These are phyloP conservation scores for Zaprionus tsacasi DNA, from an alignment of 1,140 invertebrate genomes.

Conservation along the genomic window DNA sequence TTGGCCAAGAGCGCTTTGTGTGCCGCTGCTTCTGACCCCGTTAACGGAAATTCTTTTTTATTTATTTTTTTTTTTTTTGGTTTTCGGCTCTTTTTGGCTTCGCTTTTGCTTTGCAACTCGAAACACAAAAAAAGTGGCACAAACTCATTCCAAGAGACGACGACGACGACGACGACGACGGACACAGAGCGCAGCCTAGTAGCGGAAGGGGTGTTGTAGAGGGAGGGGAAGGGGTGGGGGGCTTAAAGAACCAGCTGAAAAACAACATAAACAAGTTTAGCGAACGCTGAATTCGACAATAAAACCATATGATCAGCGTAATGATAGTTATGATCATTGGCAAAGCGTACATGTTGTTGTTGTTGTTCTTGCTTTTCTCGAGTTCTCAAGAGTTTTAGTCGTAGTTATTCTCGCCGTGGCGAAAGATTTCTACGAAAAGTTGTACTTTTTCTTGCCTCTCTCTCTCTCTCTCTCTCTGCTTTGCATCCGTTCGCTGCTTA, in stretches of 20 bases:
- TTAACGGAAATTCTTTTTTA: constrained; percentile 76
- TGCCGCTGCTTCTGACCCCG: constrained; percentile 65
- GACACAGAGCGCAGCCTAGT: constrained; percentile 1
- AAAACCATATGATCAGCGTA: constrained; percentile 80
- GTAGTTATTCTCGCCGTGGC: constrained; percentile 2
- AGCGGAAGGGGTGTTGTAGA: background rate
- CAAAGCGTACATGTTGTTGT: constrained; percentile 3
- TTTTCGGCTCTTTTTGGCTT: constrained; percentile 21
- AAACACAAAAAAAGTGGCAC: constrained; percentile 65
- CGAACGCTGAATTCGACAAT: constrained; percentile 54
- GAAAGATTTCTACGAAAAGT: constrained; percentile 38
- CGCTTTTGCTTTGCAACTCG: constrained; percentile 53
- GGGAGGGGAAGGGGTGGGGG: background rate
- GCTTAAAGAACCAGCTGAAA: constrained; percentile 30
- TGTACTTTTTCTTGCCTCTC: constrained; percentile 42
- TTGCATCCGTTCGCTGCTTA: constrained; percentile 20
- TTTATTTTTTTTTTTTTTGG: constrained; percentile 45
- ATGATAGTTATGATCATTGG: constrained; percentile 80
- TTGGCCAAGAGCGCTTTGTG: constrained; percentile 29
- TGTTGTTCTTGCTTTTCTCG: background rate
- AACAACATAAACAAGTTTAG: constrained; percentile 66
- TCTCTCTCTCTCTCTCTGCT: background rate
- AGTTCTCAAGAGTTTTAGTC: background rate
- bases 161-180: constrained; percentile 4
- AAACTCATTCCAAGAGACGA: constrained; percentile 72